Evolutionary conservation across 30 jellyfish, hydroid and myxozoan genomes (phyloP).

Genomic region (Catostylus mosaicus): DNA sequence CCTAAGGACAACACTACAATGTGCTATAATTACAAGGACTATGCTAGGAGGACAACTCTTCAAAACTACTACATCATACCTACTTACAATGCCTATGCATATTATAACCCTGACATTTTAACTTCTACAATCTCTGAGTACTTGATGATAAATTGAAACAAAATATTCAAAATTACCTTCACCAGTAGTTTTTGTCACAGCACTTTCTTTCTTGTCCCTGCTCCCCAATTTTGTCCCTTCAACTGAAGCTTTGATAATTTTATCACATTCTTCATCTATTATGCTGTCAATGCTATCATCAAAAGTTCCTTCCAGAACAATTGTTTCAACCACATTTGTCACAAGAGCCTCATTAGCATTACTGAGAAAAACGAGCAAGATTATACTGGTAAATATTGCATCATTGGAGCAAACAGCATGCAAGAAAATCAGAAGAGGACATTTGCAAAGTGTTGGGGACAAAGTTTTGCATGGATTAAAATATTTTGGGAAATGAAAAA

Average conservation of each 20-base stretch:
- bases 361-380: not conserved
- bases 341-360: not conserved
- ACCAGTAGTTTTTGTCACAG: not conserved
- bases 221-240: not conserved
- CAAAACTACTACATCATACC: no score
- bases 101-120: no score
- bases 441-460: not conserved
- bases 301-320: not conserved
- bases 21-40: no score
- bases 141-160: no score
- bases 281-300: slow-evolving; percentile 11
- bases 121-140: no score
- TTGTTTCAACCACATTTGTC: not conserved
- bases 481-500: no score
- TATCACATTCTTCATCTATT: not conserved
- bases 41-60: no score
- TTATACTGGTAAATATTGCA: not conserved
- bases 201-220: not conserved
- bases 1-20: no score
- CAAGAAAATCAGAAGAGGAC: not conserved
- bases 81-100: no score
- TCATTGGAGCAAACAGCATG: not conserved
- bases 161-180: no score
- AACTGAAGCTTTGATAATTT: not conserved
- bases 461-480: not conserved